Evolutionary conservation across 2,113 vertebrate genomes (phyloP).

Genomic region (Melospiza georgiana): DNA sequence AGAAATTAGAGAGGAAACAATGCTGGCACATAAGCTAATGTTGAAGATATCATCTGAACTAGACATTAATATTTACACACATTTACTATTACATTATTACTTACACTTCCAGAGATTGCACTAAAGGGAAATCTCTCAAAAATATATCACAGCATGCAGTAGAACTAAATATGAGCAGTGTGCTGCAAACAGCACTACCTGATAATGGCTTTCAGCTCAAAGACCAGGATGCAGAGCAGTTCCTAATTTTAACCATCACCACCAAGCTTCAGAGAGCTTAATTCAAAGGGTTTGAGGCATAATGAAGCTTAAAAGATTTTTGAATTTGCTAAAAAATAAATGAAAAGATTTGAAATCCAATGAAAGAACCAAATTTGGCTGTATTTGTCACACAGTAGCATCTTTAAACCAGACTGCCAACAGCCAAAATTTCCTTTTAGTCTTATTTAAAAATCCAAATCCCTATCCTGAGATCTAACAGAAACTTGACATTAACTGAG

Average conservation of each 20-base stretch:
- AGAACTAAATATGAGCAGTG: background rate
- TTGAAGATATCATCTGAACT: background rate
- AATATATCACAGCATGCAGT: background rate
- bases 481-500: background rate
- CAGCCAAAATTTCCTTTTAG: background rate
- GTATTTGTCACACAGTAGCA: background rate
- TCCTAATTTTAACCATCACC: background rate
- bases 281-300: background rate
- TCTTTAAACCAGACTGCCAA: background rate
- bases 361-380: background rate
- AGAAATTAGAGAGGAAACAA: background rate
- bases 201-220: background rate
- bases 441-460: background rate
- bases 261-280: background rate
- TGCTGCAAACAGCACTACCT: background rate
- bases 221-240: background rate
- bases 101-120: background rate
- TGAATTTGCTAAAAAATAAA: background rate
- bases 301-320: background rate
- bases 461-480: background rate
- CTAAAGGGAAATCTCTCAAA: background rate
- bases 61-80: background rate
- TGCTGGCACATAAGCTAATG: background rate
- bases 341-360: background rate
- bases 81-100: background rate